phyloP scores from a whole-genome alignment of 2,888 invertebrate genomes.

The Scrobipalpa costella region DNA sequence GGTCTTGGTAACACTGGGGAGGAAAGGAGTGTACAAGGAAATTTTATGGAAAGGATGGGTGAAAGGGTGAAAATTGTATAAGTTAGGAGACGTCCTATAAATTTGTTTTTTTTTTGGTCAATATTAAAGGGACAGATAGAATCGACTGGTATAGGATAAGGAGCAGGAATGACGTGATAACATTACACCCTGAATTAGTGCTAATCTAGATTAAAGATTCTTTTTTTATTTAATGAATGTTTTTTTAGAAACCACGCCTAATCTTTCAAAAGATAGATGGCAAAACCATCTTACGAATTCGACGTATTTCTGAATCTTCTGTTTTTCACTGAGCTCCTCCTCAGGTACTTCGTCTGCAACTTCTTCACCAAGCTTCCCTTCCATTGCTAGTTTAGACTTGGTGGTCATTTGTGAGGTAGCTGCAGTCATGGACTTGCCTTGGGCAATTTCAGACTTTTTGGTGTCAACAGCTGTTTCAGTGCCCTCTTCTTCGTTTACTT shows the following conservation, averaged over 20 bases:
- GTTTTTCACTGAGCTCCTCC: constrained; percentile 30
- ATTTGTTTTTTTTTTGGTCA: too few relatives aligned
- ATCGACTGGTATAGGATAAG: too few relatives aligned
- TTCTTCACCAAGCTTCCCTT: background rate
- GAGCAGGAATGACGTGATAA: too few relatives aligned
- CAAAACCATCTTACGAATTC: constrained; percentile 16
- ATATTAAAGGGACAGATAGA: too few relatives aligned
- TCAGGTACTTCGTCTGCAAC: background rate
- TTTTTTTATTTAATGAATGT: too few relatives aligned
- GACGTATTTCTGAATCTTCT: constrained; percentile 42
- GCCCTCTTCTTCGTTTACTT: background rate
- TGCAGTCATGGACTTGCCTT: background rate
- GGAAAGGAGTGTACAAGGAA: constrained; percentile 11
- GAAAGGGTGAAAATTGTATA: too few relatives aligned
- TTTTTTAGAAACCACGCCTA: too few relatives aligned
- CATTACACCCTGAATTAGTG: too few relatives aligned
- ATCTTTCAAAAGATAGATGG: too few relatives aligned
- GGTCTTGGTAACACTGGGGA: constrained; percentile 44
- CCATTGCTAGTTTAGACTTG: background rate
- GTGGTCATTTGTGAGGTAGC: background rate
- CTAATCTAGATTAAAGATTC: too few relatives aligned
- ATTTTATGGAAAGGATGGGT: too few relatives aligned
- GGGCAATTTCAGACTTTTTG: background rate
- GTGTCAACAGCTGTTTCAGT: background rate
- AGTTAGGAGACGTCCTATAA: too few relatives aligned